phyloP scores from a whole-genome alignment of 2,113 vertebrate species.

The Fukomys damarensis region DNA sequence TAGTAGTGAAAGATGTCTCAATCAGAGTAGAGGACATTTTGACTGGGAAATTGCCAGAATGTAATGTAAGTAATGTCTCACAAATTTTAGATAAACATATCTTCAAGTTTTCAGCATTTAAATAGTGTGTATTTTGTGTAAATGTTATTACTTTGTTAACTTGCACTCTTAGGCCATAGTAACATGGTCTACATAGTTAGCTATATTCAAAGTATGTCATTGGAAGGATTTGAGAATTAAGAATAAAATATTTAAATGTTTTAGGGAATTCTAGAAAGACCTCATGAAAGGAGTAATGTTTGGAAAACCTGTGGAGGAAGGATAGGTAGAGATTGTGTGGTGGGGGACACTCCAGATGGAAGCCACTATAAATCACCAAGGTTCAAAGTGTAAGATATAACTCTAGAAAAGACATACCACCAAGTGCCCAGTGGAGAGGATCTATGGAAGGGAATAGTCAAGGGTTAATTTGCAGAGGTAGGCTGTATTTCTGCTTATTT shows the following conservation, averaged over 20 bases:
- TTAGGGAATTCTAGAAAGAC: not conserved
- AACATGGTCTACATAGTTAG: not conserved
- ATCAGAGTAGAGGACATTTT: conserved; percentile 95
- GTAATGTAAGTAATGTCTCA: conserved; percentile 90
- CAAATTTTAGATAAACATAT: not conserved
- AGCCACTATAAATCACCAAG: not conserved
- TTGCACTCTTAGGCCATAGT: not conserved
- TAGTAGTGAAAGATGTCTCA: conserved; percentile 91
- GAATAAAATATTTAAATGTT: not conserved
- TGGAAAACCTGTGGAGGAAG: not conserved
- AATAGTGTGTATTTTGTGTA: not conserved
- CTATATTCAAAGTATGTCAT: not conserved
- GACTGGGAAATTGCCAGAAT: conserved; percentile 93
- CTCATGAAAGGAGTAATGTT: not conserved
- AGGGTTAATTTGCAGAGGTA: not conserved
- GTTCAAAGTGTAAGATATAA: not conserved
- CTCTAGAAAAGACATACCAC: not conserved
- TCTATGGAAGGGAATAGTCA: not conserved
- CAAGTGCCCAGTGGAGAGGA: not conserved
- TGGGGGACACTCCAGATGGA: not conserved
- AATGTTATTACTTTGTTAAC: not conserved
- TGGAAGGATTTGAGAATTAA: not conserved
- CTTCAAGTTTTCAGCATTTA: not conserved
- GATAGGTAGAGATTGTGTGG: not conserved
- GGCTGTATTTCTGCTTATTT: not conserved